Base-by-base conservation (phyloP, 2,113 vertebrate species). In the Electrona antarctica region DNA sequence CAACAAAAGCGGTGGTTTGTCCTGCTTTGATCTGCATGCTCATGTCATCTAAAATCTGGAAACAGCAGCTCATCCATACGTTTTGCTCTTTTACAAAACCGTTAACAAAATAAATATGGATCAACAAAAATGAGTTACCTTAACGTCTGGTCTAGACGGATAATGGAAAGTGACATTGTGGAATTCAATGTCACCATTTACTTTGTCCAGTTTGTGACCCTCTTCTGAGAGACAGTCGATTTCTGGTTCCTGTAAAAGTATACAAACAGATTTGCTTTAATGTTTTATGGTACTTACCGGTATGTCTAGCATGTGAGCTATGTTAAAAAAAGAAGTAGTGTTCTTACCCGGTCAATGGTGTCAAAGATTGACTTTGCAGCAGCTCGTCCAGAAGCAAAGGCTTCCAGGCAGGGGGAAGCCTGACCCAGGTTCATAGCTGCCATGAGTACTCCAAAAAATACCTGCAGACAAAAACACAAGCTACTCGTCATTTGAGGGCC, bases 1-100 rank as follows among this genome's bases (percentile, higher is more conserved):
- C 93, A 62, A 94, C 93, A 76, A 94, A 93, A 51, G 93, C 92
- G 6, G 93, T 94, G 7, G 89, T 93, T 87, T 94, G 87, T 15
- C 91, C 91, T 13, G 91, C 69, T 74, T 89, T 90, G 55, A 93
- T 72, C 60, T 86, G 48, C 79, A 94, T 60, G 61, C 71, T 90
- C 61, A 94, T 77, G 28, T 87, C 52, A 83, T 93, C 60, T 83
- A 94, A 85, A 80, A 93, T 93, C 93, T 94, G 67, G 45, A 67
- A 33, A 76, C 41, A 57, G 12, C 6, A 50, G 1, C 1, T 49
- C 45, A 64, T n/a, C 33, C 33, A 41, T 41, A 41, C 33, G 33
- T 41, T 41, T 41, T 41, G 3, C 33, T 41, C 33, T 41, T 41
- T 6, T 6, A 41, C 33, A 41, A 41, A 41, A 41, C 33, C 13